A percentile compares a stretch with the other conserved stretches of the same genome.
These are phyloP conservation scores for Macrotis lagotis DNA, from an alignment of 2,113 vertebrate genomes.

Conservation along the genomic window DNA sequence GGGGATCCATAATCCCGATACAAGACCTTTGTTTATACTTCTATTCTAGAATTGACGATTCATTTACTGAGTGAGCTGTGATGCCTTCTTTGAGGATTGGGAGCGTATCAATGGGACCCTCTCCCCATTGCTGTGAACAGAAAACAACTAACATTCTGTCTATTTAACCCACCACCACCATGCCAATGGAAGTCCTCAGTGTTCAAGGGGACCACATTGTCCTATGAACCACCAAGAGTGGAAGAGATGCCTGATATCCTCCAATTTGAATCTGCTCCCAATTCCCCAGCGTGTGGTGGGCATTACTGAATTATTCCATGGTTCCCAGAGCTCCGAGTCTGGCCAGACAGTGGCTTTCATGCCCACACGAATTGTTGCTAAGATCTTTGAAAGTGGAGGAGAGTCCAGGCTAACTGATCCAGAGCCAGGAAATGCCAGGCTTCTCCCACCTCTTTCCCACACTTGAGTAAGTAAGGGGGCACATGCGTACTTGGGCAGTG, in stretches of 20 bases:
- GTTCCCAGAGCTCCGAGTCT: background rate
- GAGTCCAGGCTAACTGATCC: conserved; percentile 71
- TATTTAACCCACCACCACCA: background rate
- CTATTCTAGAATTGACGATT: background rate
- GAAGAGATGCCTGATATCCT: background rate
- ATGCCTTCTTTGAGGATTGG: background rate
- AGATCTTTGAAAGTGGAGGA: conserved; percentile 60
- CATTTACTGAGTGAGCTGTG: background rate
- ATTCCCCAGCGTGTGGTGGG: background rate
- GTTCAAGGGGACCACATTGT: conserved; percentile 14
- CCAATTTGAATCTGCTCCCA: background rate
- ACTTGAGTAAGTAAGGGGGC: conserved; percentile 68
- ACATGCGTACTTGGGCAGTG: conserved; percentile 16
- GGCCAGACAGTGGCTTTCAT: conserved; percentile 30
- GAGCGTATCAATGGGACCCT: background rate
- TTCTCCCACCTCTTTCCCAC: conserved; percentile 79
- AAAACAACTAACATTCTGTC: conserved; percentile 31
- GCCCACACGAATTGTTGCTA: background rate
- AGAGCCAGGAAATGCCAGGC: conserved; percentile 77
- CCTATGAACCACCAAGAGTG: background rate
- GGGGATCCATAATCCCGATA: background rate
- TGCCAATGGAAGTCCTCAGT: conserved; percentile 11
- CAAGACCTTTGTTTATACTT: background rate
- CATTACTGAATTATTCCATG: background rate
- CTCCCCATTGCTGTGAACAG: conserved; percentile 7